Conservation (phyloP, 2,888 invertebrate genomes). For the Stenoptilia bipunctidactyla region DNA sequence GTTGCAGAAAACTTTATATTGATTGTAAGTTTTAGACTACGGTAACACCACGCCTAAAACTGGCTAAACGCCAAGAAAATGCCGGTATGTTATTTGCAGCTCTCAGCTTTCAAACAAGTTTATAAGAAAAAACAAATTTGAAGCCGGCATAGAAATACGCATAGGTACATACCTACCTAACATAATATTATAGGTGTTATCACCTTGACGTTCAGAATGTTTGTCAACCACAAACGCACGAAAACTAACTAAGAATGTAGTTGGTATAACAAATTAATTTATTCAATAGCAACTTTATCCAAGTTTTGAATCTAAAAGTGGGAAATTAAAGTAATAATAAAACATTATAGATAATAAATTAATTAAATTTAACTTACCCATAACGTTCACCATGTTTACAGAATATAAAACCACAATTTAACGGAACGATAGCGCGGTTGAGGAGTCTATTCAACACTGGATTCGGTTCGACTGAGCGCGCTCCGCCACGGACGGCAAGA, state of each 20-base stretch:
- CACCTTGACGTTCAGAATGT: not conserved
- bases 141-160: not conserved
- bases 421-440: too few species aligned
- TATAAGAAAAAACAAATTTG: conserved; percentile 4
- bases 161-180: not conserved
- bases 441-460: conserved; percentile 12
- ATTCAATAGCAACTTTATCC: too few species aligned
- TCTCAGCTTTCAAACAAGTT: conserved; percentile 25
- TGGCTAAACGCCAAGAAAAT: conserved; percentile 49
- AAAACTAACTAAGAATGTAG: not conserved
- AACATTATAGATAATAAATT: conserved; percentile 11
- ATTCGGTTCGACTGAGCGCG: conserved; percentile 5
- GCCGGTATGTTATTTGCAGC: conserved; percentile 33
- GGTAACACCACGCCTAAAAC: conserved; percentile 35
- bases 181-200: not conserved
- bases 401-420: too few species aligned
- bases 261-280: too few species aligned
- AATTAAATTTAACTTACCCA: conserved; percentile 46
- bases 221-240: not conserved
- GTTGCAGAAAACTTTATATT: too few species aligned
- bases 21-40: conserved; percentile 24
- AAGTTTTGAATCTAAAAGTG: too few species aligned
- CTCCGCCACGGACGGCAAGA: conserved; percentile 16
- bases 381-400: conserved; percentile 47
- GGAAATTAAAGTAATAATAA: too few species aligned